Base-by-base conservation (phyloP, 2,113 vertebrate species). In the Anguilla rostrata region DNA sequence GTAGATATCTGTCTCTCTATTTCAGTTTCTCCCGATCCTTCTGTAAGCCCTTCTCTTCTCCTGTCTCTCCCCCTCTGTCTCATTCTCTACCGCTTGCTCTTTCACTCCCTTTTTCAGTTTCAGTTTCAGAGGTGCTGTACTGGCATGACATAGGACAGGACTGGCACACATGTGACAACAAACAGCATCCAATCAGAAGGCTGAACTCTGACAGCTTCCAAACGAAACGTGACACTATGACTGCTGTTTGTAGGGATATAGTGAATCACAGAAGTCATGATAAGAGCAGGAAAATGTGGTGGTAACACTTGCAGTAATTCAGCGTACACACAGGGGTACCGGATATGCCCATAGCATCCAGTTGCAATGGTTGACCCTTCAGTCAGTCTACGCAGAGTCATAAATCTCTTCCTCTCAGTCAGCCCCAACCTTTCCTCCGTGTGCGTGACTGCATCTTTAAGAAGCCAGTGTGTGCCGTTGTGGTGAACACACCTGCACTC, bases 401-500 rank as follows among this genome's bases (percentile, higher is more conserved):
- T 14, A 83, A 83, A 83, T 83, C 49, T 57, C 20, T 20, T 20
- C 11, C 82, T 63, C 39, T 60, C 34, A 16, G 22, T 22, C 53
- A 63, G 82, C 82, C 43, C 82, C 49, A 12, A 0, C 20, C 60
- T 14, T 53, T 53, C 49, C 22, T 22, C 22, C 60, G 2, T 66
- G 2, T 5, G 49, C 26, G 60, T 66, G 2, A 20, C 60, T 66
- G 60, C 22, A 4, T 26, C 60, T 66, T 66, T 66, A 66, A 66
- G 60, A 66, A 9, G 60, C 60, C 18, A 26, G 60, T 26, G 20
- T 66, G 60, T 66, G 57, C 60, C 34, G 40, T 39, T n/a, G 81
- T 83, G 46, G 8, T 80, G 83, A 88, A 89, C 90, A 90, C 89
- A 90, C 87, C 83, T 90, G 86, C 84, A 81, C 87, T 85, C 86